A percentile compares a stretch with the other conserved stretches of the same genome.
Conservation (phyloP, 2,113 vertebrate genomes). For the Isurus oxyrinchus region DNA sequence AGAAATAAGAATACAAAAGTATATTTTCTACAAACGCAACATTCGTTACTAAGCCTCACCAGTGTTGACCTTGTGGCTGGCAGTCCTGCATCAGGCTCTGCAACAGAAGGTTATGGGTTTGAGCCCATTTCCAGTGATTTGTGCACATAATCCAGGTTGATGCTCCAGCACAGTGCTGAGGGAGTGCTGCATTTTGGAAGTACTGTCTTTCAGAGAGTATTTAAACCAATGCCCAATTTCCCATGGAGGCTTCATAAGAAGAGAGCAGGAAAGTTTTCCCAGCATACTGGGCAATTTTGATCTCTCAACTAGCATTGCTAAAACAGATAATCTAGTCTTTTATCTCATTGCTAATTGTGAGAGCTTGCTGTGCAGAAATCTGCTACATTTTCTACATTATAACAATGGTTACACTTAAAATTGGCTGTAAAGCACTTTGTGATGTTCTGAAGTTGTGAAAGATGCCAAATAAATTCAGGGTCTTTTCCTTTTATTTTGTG, state of each 20-base stretch:
- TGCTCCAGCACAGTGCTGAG: neutral
- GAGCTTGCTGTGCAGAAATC: neutral
- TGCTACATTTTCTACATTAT: neutral
- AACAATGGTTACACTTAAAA: neutral
- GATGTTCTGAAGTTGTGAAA: neutral
- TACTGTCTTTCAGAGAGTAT: neutral
- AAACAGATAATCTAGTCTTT: neutral
- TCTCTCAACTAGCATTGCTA: neutral
- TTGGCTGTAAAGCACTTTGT: neutral
- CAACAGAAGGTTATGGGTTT: neutral
- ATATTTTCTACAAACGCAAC: too few relatives aligned
- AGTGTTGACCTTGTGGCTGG: neutral
- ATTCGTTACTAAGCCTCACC: neutral
- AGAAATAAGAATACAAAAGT: too few relatives aligned
- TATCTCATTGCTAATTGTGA: neutral
- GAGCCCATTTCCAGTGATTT: neutral
- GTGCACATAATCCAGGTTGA: neutral
- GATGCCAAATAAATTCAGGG: neutral
- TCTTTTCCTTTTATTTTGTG: neutral
- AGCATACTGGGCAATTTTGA: neutral
- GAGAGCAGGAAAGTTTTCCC: neutral
- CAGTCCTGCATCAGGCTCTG: neutral
- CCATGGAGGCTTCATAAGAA: too few relatives aligned
- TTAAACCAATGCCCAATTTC: neutral
- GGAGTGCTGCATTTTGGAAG: too few relatives aligned